Conservation (phyloP, 2,113 vertebrate species). For the Sciurus niger region DNA sequence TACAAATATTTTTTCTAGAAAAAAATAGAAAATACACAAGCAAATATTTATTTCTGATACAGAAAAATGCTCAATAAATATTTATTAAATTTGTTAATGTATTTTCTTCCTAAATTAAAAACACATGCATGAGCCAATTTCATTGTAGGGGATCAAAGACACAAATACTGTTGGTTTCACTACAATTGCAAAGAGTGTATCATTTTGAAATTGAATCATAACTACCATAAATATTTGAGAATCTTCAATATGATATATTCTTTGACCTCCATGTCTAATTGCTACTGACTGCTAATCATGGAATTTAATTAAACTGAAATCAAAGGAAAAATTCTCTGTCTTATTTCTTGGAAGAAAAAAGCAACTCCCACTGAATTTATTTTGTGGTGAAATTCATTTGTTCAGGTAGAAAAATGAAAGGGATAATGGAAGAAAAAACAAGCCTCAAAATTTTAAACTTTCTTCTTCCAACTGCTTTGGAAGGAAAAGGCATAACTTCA, state of each 20-base stretch:
- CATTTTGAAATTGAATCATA: neutral
- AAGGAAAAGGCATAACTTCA: slow-evolving; percentile 5
- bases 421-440: neutral
- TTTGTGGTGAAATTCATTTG: slow-evolving; percentile 50
- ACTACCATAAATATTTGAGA: neutral
- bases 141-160: neutral
- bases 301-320: slow-evolving; percentile 44
- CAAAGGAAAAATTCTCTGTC: slow-evolving; percentile 27
- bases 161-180: neutral
- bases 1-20: slow-evolving; percentile 28
- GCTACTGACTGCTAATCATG: slow-evolving; percentile 5
- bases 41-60: neutral
- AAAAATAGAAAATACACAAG: slow-evolving; percentile 8
- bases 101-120: neutral
- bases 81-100: neutral
- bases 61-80: slow-evolving; percentile 48
- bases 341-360: slow-evolving; percentile 57
- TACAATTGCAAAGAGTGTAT: neutral
- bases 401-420: slow-evolving; percentile 44
- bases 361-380: neutral
- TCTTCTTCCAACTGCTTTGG: neutral
- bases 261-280: neutral
- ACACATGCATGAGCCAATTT: neutral
- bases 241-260: slow-evolving; percentile 8
- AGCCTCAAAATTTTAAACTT: slow-evolving; percentile 13